These are phyloP conservation scores for Scomber scombrus DNA, from an alignment of 2,113 vertebrate genomes.

Conservation along the genomic window DNA sequence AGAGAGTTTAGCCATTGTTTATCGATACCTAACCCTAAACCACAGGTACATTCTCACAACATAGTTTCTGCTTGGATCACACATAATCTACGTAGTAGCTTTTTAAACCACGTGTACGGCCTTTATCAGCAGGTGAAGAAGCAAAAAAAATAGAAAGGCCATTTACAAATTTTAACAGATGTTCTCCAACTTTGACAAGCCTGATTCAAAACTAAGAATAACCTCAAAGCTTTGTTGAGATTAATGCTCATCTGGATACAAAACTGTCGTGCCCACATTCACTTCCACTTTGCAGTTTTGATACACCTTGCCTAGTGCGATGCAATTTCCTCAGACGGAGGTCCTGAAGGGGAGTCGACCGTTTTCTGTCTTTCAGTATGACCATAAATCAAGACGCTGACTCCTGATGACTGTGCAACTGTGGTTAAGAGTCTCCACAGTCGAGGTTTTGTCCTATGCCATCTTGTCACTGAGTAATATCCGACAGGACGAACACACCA, in stretches of 20 bases:
- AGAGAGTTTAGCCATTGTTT: no score
- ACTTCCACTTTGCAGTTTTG: constrained; percentile 69
- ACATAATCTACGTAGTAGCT: no score
- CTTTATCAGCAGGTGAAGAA: no score
- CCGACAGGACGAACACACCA: constrained; percentile 48
- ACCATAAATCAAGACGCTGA: constrained; percentile 72
- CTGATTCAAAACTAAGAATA: constrained; percentile 23
- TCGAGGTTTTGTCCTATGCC: constrained; percentile 52
- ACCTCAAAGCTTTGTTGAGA: constrained; percentile 19
- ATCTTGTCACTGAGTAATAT: constrained; percentile 77
- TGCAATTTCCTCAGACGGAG: constrained; percentile 76
- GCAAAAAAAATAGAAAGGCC: no score
- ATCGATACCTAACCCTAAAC: no score
- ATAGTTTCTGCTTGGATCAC: no score
- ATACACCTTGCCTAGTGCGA: constrained; percentile 49
- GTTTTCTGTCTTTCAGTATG: constrained; percentile 76
- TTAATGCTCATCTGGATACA: constrained; percentile 23
- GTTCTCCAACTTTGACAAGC: not conserved
- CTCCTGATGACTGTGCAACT: constrained; percentile 83
- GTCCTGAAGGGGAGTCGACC: constrained; percentile 68
- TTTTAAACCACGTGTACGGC: no score
- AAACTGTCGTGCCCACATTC: constrained; percentile 43
- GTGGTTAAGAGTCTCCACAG: constrained; percentile 61
- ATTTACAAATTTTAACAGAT: not conserved
- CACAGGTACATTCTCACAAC: not conserved